Evolutionary conservation across 2,113 vertebrate genomes (phyloP).

Genomic region (Lota lota): DNA sequence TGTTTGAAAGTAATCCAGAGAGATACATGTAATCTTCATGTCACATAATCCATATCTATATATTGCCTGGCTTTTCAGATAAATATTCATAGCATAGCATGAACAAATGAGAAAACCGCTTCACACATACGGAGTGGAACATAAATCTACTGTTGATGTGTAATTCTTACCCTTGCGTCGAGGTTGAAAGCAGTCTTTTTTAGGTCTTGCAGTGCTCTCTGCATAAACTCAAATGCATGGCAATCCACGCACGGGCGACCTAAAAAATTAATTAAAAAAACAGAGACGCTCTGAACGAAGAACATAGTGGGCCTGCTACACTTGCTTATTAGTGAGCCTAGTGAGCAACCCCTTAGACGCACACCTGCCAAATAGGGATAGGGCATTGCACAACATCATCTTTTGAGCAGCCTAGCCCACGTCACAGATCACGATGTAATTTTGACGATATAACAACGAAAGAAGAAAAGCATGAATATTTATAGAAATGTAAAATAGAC

Average conservation of each 20-base stretch:
- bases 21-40: no score
- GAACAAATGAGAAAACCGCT: no score
- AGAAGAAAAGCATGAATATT: no score
- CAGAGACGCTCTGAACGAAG: neutral
- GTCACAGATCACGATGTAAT: no score
- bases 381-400: neutral
- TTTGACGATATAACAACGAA: no score
- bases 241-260: conserved; percentile 96
- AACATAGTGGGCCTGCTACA: neutral
- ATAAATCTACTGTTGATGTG: no score
- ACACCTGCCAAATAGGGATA: neutral
- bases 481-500: no score
- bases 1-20: neutral
- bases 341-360: neutral
- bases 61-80: no score
- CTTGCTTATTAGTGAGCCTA: neutral
- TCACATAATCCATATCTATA: no score
- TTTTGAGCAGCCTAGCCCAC: neutral
- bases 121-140: no score
- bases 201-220: conserved; percentile 93
- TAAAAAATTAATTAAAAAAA: conserved; percentile 36
- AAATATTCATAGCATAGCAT: no score
- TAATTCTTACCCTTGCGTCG: conserved; percentile 80
- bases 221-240: conserved; percentile 97
- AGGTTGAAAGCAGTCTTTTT: conserved; percentile 89